phyloP scores from a whole-genome alignment of 2,797 vertebrate genomes.

The Morus bassanus region DNA sequence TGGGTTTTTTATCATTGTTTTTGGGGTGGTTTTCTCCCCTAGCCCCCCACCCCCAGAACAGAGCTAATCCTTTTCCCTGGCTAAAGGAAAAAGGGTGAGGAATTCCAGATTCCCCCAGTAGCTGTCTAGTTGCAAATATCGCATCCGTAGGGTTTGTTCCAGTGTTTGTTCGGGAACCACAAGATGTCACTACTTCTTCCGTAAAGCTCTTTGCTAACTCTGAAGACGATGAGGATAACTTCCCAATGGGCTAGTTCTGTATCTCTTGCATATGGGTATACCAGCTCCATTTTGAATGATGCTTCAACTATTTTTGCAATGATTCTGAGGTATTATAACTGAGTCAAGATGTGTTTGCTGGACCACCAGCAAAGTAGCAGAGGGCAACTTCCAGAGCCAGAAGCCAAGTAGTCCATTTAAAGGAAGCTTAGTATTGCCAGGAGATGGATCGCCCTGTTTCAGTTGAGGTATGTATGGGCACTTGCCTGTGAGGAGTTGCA shows the following conservation, averaged over 20 bases:
- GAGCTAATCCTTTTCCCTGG: neutral
- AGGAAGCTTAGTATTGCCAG: neutral
- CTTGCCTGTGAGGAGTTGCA: neutral
- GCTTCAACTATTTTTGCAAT: neutral
- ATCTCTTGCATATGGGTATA: neutral
- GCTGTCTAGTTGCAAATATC: neutral
- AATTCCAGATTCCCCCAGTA: neutral
- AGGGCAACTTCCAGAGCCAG: neutral
- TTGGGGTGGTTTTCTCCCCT: too few relatives aligned
- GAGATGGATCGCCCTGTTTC: neutral
- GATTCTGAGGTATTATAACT: neutral
- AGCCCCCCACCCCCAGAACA: too few relatives aligned
- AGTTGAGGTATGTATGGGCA: neutral
- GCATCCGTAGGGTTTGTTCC: neutral
- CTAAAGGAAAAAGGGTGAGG: neutral
- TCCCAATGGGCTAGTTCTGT: neutral
- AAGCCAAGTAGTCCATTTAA: neutral
- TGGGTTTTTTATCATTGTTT: too few relatives aligned
- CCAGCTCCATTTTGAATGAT: neutral
- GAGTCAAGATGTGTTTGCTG: neutral
- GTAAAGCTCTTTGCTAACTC: neutral
- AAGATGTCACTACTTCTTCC: slow-evolving; percentile 64
- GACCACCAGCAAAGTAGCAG: neutral
- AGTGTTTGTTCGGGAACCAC: neutral
- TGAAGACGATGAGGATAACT: neutral